Percentiles rank a stretch among this genome's conserved stretches.
phyloP scores from a whole-genome alignment of 1,140 invertebrate genomes.

The Drosophila bocqueti region DNA sequence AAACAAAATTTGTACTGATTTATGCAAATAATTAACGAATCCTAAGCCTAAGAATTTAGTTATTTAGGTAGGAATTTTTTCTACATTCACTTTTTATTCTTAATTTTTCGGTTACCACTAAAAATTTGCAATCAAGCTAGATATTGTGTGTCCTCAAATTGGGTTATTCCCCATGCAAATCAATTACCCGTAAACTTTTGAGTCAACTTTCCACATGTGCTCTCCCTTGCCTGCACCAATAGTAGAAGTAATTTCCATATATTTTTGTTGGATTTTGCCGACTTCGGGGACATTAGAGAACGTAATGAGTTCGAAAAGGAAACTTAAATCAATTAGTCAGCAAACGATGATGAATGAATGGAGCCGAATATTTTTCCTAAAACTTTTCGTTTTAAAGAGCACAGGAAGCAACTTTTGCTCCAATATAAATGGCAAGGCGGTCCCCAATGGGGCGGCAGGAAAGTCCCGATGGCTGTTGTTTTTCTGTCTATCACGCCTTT shows the following conservation, averaged over 20 bases:
- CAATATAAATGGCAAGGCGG: slow-evolving; percentile 7
- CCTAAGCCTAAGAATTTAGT: too few relatives aligned
- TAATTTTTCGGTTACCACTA: neutral
- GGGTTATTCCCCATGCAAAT: slow-evolving; percentile 44
- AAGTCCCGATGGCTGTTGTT: slow-evolving; percentile 18
- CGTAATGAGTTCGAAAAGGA: slow-evolving; percentile 45
- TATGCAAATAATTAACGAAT: neutral
- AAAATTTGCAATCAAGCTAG: slow-evolving; percentile 16
- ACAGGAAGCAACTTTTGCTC: slow-evolving; percentile 26
- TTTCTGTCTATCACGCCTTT: slow-evolving; percentile 39
- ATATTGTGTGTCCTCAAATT: slow-evolving; percentile 23
- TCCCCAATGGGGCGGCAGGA: slow-evolving; percentile 12
- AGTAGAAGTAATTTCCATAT: slow-evolving; percentile 30
- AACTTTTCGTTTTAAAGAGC: slow-evolving; percentile 46
- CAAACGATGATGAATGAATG: slow-evolving; percentile 59
- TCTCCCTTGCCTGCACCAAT: slow-evolving; percentile 17
- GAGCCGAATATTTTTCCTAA: slow-evolving; percentile 22
- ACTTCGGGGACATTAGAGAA: slow-evolving; percentile 38
- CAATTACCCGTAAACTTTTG: slow-evolving; percentile 41
- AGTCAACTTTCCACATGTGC: slow-evolving; percentile 32
- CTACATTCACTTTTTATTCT: neutral
- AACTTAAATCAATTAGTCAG: slow-evolving; percentile 54
- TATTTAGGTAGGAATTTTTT: neutral
- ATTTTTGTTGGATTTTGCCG: neutral
- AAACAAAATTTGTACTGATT: neutral